A percentile compares a stretch with the other conserved stretches of the same genome.
phyloP scores from a whole-genome alignment of 2,888 invertebrate species.

The Philereme transversata region DNA sequence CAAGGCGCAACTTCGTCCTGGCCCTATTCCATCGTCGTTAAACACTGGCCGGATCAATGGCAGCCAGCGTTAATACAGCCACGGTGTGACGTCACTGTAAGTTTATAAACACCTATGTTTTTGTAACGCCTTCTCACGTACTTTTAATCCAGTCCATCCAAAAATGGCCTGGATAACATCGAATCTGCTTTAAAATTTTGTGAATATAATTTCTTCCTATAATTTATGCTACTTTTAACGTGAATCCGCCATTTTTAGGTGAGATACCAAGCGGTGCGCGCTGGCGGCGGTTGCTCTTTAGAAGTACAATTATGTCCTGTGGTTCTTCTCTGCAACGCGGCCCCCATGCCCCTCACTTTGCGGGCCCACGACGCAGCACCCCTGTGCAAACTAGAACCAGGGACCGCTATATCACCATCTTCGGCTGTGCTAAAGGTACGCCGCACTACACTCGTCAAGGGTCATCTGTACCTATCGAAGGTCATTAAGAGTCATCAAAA shows the following conservation, averaged over 20 bases:
- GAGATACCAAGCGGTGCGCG: slow-evolving; percentile 60
- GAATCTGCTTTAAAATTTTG: no score
- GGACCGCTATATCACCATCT: slow-evolving; percentile 62
- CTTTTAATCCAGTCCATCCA: no score
- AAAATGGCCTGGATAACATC: no score
- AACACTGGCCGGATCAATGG: slow-evolving; percentile 63
- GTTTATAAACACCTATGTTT: slow-evolving; percentile 30
- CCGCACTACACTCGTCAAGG: no score
- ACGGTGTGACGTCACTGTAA: slow-evolving; percentile 68
- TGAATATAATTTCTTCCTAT: no score
- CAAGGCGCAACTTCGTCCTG: slow-evolving; percentile 46
- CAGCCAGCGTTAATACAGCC: slow-evolving; percentile 63
- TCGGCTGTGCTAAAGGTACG: slow-evolving; percentile 55
- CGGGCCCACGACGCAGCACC: slow-evolving; percentile 71
- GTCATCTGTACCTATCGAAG: no score
- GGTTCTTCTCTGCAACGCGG: slow-evolving; percentile 67
- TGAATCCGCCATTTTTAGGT: slow-evolving; percentile 46
- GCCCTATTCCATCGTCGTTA: slow-evolving; percentile 68
- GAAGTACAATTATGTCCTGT: slow-evolving; percentile 60
- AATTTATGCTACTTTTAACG: no score
- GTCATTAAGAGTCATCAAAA: no score
- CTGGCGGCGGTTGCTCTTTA: slow-evolving; percentile 69
- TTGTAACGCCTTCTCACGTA: background rate
- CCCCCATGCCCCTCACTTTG: slow-evolving; percentile 60
- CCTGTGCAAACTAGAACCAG: slow-evolving; percentile 65